A percentile compares a stretch with the other conserved stretches of the same genome.
These are phyloP conservation scores for Buceros bicornis DNA, from an alignment of 2,797 vertebrate species.

Conservation along the genomic window DNA sequence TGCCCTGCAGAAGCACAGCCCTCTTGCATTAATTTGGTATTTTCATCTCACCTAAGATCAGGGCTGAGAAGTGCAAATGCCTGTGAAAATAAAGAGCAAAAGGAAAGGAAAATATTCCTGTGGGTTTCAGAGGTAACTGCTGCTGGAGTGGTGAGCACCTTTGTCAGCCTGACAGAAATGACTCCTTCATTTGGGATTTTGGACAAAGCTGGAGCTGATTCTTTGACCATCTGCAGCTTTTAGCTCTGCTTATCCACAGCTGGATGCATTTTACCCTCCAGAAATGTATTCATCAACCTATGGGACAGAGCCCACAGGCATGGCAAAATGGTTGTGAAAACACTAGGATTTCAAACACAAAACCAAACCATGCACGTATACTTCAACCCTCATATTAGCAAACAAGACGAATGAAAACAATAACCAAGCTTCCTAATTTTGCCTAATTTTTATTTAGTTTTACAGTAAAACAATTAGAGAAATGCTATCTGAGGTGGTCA, in stretches of 20 bases:
- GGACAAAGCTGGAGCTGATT: not conserved
- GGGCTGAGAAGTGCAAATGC: not conserved
- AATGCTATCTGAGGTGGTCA: not conserved
- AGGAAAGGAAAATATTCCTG: not conserved
- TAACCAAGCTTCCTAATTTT: not conserved
- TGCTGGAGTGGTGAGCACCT: rapidly evolving
- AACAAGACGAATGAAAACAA: not conserved
- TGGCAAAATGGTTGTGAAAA: not conserved
- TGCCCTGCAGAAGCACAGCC: not conserved
- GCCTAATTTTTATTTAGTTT: not conserved
- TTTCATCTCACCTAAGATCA: not conserved
- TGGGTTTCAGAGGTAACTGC: not conserved
- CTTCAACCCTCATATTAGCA: not conserved
- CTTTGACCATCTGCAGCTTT: not conserved
- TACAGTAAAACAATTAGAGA: not conserved
- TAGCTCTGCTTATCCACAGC: not conserved
- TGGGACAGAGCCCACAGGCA: not conserved
- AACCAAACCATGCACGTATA: rapidly evolving
- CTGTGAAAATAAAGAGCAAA: not conserved
- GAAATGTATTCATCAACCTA: not conserved
- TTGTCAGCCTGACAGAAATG: not conserved
- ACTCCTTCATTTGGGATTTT: not conserved
- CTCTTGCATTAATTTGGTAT: not conserved
- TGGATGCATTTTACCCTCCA: not conserved
- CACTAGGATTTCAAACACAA: not conserved